Evolutionary conservation across 2,113 vertebrate genomes (phyloP), one percentile per base, ranked within the genome.

Genomic region (Myotis brandtii): DNA sequence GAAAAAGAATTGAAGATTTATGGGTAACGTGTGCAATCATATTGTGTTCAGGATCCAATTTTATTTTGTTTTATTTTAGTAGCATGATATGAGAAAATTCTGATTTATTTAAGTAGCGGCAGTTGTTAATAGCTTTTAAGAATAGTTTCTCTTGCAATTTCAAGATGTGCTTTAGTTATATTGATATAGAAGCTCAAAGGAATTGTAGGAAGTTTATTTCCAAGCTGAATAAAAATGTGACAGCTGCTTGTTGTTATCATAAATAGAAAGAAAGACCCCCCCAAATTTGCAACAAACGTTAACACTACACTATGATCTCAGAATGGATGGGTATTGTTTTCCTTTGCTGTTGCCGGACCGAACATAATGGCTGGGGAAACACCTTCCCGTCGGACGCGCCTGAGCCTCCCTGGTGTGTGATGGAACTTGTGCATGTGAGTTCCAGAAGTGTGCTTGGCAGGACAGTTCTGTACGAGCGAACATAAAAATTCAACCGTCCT

Each of bases 161-260:
- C 43, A 81, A 93, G 56, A 93, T 81, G 13, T 50, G 6, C 72
- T 91, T 85, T 81, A 50, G 64, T 91, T 92, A 43, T 81, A 43
- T 32, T 93, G 59, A 72, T 56, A 56, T 62, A 87, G 82, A 75
- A 69, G 25, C 50, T 91, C 80, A 56, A 50, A 82, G 84, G 88
- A 95, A 76, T 89, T 76, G 18, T 80, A 72, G 87, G 59, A 83
- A 79, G 62, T 92, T 96, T 95, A 77, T 93, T 95, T 96, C 34
- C 48, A 89, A 69, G 64, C 54, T 73, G 93, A 96, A 69, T 86
- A 73, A 90, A 92, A 94, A 70, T 90, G 34, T 92, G 88, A 89
- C 64, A 92, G 54, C 43, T 79, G 80, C 59, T 89, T 75, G 32
- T 93, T 62, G 54, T 80, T 81, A 92, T 77, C 79, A 86, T 75